phyloP scores from a whole-genome alignment of 2,888 invertebrate species.

The Mellilla xanthometata region DNA sequence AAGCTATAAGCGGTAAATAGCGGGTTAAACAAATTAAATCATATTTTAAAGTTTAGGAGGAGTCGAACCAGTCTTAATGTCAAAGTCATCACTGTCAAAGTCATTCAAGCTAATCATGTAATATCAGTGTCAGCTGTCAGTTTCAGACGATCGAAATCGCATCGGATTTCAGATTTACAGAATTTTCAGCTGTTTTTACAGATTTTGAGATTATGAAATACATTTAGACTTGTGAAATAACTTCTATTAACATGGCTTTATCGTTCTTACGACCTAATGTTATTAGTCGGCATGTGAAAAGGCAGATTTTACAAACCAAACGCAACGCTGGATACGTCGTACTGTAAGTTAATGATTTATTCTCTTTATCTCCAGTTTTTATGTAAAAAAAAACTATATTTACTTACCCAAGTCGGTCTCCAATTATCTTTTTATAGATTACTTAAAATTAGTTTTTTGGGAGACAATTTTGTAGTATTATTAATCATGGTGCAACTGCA shows the following conservation, averaged over 20 bases:
- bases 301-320: conserved; percentile 74
- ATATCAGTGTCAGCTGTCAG: conserved; percentile 10
- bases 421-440: no score
- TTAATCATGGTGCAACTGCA: no score
- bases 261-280: conserved; percentile 67
- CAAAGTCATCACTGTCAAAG: conserved; percentile 23
- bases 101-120: conserved; percentile 34
- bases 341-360: conserved; percentile 81
- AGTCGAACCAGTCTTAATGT: no score
- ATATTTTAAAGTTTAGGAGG: no score
- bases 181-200: conserved; percentile 29
- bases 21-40: no score
- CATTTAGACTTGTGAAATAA: conserved; percentile 18
- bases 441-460: no score
- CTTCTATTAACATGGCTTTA: conserved; percentile 55
- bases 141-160: neutral
- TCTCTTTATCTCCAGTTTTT: neutral
- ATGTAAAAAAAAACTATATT: no score
- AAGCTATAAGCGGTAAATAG: no score
- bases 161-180: neutral
- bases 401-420: no score
- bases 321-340: conserved; percentile 87
- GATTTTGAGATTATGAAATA: conserved; percentile 52
- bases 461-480: no score
- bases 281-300: conserved; percentile 61